Evolutionary conservation across 2,797 vertebrate genomes (phyloP).

Genomic region (Manis javanica): DNA sequence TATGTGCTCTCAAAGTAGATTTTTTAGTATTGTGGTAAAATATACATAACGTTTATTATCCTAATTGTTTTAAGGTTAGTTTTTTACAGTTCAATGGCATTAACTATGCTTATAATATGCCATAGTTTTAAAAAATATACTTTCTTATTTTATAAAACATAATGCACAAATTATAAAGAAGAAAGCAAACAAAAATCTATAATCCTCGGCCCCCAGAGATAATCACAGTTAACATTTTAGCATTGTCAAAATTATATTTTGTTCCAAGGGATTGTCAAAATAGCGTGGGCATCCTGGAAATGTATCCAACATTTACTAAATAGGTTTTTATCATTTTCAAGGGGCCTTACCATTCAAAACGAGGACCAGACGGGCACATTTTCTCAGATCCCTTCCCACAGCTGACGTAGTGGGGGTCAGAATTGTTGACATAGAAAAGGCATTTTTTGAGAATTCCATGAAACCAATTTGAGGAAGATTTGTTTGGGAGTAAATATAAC

Average conservation of each 20-base stretch:
- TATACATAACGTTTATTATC: not conserved
- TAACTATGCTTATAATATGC: not conserved
- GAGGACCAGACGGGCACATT: not conserved
- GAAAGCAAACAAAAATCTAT: slow-evolving; percentile 8
- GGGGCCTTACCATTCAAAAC: not conserved
- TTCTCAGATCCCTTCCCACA: not conserved
- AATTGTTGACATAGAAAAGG: not conserved
- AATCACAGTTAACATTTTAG: not conserved
- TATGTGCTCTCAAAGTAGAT: not conserved
- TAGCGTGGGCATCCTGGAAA: slow-evolving; percentile 4
- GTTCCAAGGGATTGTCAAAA: not conserved
- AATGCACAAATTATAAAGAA: slow-evolving; percentile 25
- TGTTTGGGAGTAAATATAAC: not conserved
- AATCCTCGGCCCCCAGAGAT: not conserved
- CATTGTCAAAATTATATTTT: slow-evolving; percentile 20
- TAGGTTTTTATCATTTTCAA: not conserved
- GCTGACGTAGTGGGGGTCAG: not conserved
- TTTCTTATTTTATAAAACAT: slow-evolving; percentile 8
- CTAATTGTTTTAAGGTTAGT: not conserved
- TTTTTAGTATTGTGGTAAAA: not conserved
- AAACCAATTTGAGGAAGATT: not conserved
- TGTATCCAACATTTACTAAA: not conserved
- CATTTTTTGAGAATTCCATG: not conserved
- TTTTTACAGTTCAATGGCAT: not conserved
- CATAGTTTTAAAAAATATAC: not conserved